phyloP scores from a whole-genome alignment of 2,888 invertebrate genomes.

The Ecliptopera silaceata region DNA sequence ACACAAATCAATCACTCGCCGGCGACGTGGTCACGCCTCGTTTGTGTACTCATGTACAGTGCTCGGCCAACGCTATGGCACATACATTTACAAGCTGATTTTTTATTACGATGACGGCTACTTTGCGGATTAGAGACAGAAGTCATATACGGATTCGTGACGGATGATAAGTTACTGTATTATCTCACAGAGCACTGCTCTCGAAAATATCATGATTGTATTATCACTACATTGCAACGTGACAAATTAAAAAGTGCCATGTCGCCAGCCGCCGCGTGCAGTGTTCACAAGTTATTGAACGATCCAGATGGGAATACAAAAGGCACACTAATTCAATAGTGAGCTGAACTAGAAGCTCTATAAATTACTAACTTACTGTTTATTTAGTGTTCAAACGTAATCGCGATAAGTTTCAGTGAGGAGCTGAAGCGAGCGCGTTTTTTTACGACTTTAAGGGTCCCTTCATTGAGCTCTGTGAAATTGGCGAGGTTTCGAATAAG shows the following conservation, averaged over 20 bases:
- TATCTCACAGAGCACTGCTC: too few species aligned
- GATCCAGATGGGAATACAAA: conserved; percentile 11
- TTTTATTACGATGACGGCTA: too few species aligned
- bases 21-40: conserved; percentile 11
- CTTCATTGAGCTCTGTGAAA: too few species aligned
- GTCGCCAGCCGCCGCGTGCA: background rate
- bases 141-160: too few species aligned
- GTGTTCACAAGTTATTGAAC: conserved; percentile 7
- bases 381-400: background rate
- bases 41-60: background rate
- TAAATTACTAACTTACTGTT: background rate
- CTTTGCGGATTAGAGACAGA: too few species aligned
- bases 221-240: too few species aligned
- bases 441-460: too few species aligned
- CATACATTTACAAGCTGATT: too few species aligned
- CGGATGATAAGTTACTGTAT: too few species aligned
- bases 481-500: too few species aligned
- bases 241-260: background rate
- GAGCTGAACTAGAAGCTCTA: background rate
- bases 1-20: conserved; percentile 24
- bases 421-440: too few species aligned
- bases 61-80: background rate
- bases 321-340: conserved; percentile 10
- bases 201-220: too few species aligned
- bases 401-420: background rate